Percentiles rank a stretch among this genome's conserved stretches.
Conservation (phyloP, 2,797 vertebrate species). For the Bradypodion ventrale region DNA sequence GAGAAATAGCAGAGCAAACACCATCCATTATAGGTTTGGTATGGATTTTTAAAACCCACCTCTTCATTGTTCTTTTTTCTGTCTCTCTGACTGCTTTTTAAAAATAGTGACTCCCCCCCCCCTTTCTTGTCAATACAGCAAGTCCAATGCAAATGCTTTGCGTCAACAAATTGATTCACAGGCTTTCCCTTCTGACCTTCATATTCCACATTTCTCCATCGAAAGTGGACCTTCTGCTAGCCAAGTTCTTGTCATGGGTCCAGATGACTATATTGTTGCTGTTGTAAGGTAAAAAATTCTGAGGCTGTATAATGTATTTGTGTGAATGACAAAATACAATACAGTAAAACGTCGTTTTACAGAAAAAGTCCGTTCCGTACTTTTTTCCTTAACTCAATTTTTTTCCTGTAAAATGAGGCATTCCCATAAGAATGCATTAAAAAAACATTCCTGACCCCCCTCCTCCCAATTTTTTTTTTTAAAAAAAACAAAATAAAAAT, state of each 20-base stretch:
- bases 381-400: too few relatives aligned
- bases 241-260: constrained; percentile 95
- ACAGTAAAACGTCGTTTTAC: too few relatives aligned
- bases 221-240: constrained; percentile 81
- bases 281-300: constrained; percentile 84
- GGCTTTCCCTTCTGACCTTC: constrained; percentile 78
- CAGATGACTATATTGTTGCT: constrained; percentile 94
- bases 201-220: constrained; percentile 74
- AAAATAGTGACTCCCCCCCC: not conserved
- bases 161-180: constrained; percentile 90
- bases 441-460: too few relatives aligned
- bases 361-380: too few relatives aligned
- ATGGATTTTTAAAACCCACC: not conserved
- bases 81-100: not conserved
- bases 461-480: too few relatives aligned
- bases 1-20: not conserved
- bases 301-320: too few relatives aligned
- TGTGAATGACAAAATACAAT: too few relatives aligned
- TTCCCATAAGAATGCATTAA: too few relatives aligned
- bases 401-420: too few relatives aligned
- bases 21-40: not conserved
- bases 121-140: constrained; percentile 74
- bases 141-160: constrained; percentile 83
- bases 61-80: not conserved
- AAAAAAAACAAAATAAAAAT: too few relatives aligned